Conservation (phyloP, 1,140 invertebrate species). For the Drosophila tsacasi region DNA sequence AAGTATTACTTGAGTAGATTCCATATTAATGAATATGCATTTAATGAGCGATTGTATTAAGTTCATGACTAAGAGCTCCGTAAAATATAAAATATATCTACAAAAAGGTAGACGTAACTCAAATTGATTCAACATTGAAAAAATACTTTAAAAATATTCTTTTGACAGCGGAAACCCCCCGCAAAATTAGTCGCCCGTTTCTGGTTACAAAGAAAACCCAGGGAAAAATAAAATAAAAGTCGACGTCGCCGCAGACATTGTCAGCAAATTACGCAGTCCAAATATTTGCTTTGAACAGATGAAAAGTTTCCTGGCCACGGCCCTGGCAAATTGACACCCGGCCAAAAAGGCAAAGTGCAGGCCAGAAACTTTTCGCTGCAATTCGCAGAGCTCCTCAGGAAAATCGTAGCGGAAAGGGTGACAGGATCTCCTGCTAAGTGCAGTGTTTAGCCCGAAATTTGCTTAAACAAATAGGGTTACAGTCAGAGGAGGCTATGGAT, state of each 20-base stretch:
- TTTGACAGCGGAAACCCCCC: not conserved
- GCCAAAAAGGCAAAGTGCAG: slow-evolving; percentile 77
- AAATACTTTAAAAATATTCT: slow-evolving; percentile 1
- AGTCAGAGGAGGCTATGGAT: slow-evolving; percentile 39
- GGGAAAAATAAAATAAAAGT: slow-evolving; percentile 4
- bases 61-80: not conserved
- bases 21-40: not conserved
- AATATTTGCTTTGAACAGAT: slow-evolving; percentile 67
- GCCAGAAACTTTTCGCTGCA: slow-evolving; percentile 72
- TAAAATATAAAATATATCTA: not conserved
- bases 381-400: slow-evolving; percentile 56
- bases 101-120: not conserved
- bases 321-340: slow-evolving; percentile 72
- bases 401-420: not conserved
- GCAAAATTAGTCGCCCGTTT: not conserved
- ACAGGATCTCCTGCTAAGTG: slow-evolving; percentile 37
- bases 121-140: not conserved
- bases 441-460: slow-evolving; percentile 75
- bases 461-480: slow-evolving; percentile 74
- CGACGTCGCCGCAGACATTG: slow-evolving; percentile 58
- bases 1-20: no score
- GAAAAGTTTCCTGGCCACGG: slow-evolving; percentile 68
- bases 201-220: not conserved
- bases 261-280: slow-evolving; percentile 73
- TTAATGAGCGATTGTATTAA: not conserved